Percentiles rank a stretch among this genome's conserved stretches.
These are phyloP conservation scores for Stomorhina lunata DNA, from an alignment of 2,888 invertebrate genomes.

Conservation along the genomic window DNA sequence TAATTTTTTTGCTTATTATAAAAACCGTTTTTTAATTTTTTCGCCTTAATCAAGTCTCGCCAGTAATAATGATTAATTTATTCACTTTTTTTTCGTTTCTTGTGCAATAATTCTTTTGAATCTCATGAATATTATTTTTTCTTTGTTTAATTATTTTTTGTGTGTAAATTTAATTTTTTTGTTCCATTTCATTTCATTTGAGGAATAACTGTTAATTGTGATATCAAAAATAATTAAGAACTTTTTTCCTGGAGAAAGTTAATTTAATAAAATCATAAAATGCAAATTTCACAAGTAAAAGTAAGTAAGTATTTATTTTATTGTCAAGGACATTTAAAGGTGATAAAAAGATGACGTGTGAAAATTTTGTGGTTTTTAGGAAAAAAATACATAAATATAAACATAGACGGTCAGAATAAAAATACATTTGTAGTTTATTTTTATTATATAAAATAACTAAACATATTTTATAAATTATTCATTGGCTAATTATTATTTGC, in stretches of 20 bases:
- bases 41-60: not conserved
- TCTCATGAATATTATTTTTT: not conserved
- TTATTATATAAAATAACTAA: too few relatives aligned
- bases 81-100: too few relatives aligned
- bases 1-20: not conserved
- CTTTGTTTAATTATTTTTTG: slow-evolving; percentile 22
- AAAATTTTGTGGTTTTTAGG: too few relatives aligned
- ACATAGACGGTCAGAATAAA: too few relatives aligned
- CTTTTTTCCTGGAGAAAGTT: slow-evolving; percentile 35
- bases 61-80: slow-evolving; percentile 31
- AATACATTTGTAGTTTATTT: too few relatives aligned
- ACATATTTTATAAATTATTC: too few relatives aligned
- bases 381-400: too few relatives aligned
- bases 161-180: too few relatives aligned
- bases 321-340: slow-evolving; percentile 9
- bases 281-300: not conserved
- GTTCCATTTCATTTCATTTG: not conserved
- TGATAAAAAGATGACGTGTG: not conserved
- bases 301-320: not conserved
- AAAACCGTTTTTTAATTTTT: not conserved
- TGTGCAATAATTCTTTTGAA: slow-evolving; percentile 4
- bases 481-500: too few relatives aligned
- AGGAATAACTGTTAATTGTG: slow-evolving; percentile 38
- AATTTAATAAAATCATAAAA: too few relatives aligned
- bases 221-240: slow-evolving; percentile 16